Base-by-base conservation (phyloP, 2,797 vertebrate genomes). In the Anguilla marmorata region DNA sequence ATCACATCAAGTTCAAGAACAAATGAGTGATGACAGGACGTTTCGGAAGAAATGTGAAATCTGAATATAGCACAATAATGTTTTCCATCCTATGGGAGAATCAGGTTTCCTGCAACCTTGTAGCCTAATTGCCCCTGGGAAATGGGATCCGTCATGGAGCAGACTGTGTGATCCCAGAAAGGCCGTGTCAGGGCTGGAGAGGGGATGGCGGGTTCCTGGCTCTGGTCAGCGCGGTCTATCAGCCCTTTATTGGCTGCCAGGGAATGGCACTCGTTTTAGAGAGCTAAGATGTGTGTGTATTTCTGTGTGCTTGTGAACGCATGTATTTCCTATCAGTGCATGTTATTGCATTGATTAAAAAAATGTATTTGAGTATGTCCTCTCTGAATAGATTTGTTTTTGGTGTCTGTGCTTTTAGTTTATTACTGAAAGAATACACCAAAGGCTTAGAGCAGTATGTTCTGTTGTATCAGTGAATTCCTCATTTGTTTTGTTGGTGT, bases 201-300 rank as follows among this genome's bases (percentile, higher is more conserved):
- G 52, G 83, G 56, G 83, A 84, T 84, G 83, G 58, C 3, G 24
- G 83, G n/a, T 56, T 58, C 83, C 52, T 84, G 83, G 50, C 83
- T 24, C 30, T 16, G 52, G n/a, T 30, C 52, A 30, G 6, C 0
- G n/a, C 27, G 83, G 50, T 50, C 30, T 30, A 56, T 84, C 52
- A 54, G 52, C 45, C 83, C 52, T 84, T 84, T 54, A 84, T 56
- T 33, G 27, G 83, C 52, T 84, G 83, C 83, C 83, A 84, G 83
- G 30, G n/a, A 84, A 82, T 82, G 79, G 3, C 79, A 24, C 21
- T 82, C 11, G 79, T 82, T 82, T 82, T 50, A 82, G 41, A 37
- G 41, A 45, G 5, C 19, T n/a, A 56, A 58, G 74, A 87, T 80
- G 37, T 50, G 79, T 69, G 79, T 87, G 54, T 60, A 12, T 85